Evolutionary conservation across 2,888 invertebrate genomes (phyloP), one percentile per base, ranked within the genome.

Genomic region (Harpagoxenus sublaevis): DNA sequence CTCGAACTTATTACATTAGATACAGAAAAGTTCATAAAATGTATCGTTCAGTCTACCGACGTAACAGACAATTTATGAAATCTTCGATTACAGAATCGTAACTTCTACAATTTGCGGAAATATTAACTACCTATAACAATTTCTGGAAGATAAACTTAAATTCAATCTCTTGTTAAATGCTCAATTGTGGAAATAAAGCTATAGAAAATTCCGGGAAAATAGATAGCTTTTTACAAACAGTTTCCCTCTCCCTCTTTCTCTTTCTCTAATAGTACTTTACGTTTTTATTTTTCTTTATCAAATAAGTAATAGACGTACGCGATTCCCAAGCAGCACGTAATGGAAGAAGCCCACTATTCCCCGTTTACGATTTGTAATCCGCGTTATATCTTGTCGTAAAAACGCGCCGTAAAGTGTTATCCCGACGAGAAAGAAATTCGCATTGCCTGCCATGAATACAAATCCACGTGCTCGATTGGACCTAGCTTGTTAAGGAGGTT

Each of bases 1-100:
- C 83, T 77, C 85, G 87, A 89, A 88, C 87, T 86, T 84, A 87
- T 91, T 79, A 85, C 63, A 42, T 66, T 55, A 48, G 35, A 28
- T 65, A 55, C 35, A 63, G 35, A 15, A 48, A 68, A 48, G 48
- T 68, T 68, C 31, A 48, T 28, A 39, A 74, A 81, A 60, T 39
- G 60, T 28, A 18, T 9, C 28, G 45, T 60, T 73, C 10, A 18
- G 15, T 15, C 35, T 23, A 15, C 18, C 15, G 42, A 10, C 18
- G 12, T 18, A 51, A 53, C 42, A 42, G 18, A 42, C 18, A 53
- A 78, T 71, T 70, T 71, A 62, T 31, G 28, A 77, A n/a, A 65
- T 18, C 31, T 82, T 45, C 35, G 3, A 28, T n/a, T 18, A 23
- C 35, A 31, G n/a, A 48, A 42, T 60, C 45, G 12, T 18, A 42